These are phyloP conservation scores for Cantharis rufa DNA, from an alignment of 2,888 invertebrate species.

Conservation along the genomic window DNA sequence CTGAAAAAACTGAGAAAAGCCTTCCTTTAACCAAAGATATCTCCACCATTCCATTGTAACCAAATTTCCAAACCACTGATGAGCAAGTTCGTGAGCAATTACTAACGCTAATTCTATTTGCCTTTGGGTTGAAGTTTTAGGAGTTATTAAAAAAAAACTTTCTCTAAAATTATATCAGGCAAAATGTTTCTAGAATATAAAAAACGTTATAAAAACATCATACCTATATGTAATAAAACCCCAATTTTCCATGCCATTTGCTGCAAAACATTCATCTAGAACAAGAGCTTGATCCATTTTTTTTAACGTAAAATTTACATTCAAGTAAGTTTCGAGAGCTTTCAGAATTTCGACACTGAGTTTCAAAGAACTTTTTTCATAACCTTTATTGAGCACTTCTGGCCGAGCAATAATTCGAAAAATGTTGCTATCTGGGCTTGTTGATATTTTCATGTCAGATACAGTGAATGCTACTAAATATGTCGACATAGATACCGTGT, in stretches of 20 bases:
- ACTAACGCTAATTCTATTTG: too few relatives aligned
- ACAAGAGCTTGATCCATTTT: constrained; percentile 5
- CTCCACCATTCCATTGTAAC: constrained; percentile 54
- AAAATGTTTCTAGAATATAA: too few relatives aligned
- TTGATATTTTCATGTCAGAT: constrained; percentile 57
- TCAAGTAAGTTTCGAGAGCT: neutral
- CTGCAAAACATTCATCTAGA: neutral
- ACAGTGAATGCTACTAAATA: constrained; percentile 64
- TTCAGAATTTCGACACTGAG: neutral
- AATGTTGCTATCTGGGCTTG: neutral
- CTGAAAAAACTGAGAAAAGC: constrained; percentile 61
- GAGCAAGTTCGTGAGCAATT: constrained; percentile 59
- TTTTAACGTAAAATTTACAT: neutral
- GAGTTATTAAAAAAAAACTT: neutral
- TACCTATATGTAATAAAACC: constrained; percentile 1
- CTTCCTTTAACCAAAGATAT: constrained; percentile 56
- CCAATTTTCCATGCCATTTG: constrained; percentile 11
- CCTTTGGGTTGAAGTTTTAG: neutral
- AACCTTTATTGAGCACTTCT: neutral
- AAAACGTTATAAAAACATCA: neutral
- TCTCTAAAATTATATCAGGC: neutral
- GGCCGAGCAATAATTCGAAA: neutral
- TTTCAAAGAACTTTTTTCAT: constrained; percentile 58
- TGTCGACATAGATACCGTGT: neutral
- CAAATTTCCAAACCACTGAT: constrained; percentile 60